phyloP scores from a whole-genome alignment of 2,113 vertebrate genomes.

The Toxotes chatareus region DNA sequence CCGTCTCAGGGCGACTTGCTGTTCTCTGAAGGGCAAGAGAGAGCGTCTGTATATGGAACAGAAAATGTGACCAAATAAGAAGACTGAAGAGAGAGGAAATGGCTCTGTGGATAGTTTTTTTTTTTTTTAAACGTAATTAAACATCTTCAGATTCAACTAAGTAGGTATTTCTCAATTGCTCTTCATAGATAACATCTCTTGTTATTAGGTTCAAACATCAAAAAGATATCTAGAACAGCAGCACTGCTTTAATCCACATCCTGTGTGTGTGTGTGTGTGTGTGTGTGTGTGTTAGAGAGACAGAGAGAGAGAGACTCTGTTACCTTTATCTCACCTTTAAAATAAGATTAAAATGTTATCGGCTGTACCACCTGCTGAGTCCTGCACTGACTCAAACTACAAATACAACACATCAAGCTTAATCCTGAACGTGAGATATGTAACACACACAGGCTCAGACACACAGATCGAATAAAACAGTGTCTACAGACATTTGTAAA shows the following conservation, averaged over 20 bases:
- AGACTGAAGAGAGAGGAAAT: not conserved
- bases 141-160: slow-evolving; percentile 48
- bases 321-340: slow-evolving; percentile 63
- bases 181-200: slow-evolving; percentile 54
- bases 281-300: not conserved
- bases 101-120: too few relatives aligned
- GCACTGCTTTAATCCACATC: slow-evolving; percentile 55
- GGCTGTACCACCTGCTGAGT: slow-evolving; percentile 58
- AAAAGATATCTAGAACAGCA: slow-evolving; percentile 64
- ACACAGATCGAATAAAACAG: slow-evolving; percentile 13
- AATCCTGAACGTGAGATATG: slow-evolving; percentile 44
- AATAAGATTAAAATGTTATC: slow-evolving; percentile 75
- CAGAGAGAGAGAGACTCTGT: slow-evolving; percentile 1
- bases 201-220: slow-evolving; percentile 65
- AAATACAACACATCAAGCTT: slow-evolving; percentile 47
- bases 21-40: not conserved
- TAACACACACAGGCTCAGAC: slow-evolving; percentile 18
- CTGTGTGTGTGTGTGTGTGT: not conserved
- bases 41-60: not conserved
- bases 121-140: not conserved
- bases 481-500: slow-evolving; percentile 22
- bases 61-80: not conserved
- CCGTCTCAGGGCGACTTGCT: not conserved
- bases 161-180: slow-evolving; percentile 49
- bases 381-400: slow-evolving; percentile 44